Evolutionary conservation across 53 echinoderm and acorn worm genomes (phyloP), one percentile per base, ranked within the genome.

Genomic region (Crossaster papposus): DNA sequence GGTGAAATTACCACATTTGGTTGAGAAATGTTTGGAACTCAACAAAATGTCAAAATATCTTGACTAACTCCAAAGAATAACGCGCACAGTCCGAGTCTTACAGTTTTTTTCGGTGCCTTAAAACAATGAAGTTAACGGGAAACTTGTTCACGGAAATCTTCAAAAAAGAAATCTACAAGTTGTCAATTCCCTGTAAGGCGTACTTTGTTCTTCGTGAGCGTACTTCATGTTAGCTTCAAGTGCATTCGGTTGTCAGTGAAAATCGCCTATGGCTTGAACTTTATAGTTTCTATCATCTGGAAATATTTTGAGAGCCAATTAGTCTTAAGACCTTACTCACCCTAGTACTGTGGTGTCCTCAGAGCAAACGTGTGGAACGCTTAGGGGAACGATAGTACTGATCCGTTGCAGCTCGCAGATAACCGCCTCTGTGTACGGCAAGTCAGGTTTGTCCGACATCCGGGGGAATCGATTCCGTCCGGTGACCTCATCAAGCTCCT

Each of bases 401-500:
- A 15, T 24, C 55, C 87, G 77, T 15, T 87, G 87, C 4, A 87
- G 54, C 77, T 87, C 87, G 9, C 87, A 76, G 7, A 87, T 53
- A 20, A 87, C 87, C 6, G 87, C 87, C 87, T 87, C 87, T 13
- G 87, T 87, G 62, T 87, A 87, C 23, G 87, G 87, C 58, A 87
- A 77, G 14, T 75, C 36, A 14, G 76, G 87, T 55, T 36, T 75
- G 87, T 87, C 87, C 3, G 87, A 58, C 11, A 77, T 58, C 77
- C 77, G 30, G 26, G 87, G 87, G 35, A 87, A 55, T 63, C 87
- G 76, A 37, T 87, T 77, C 2, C 87, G 35, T 7, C 17, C 13
- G 0, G 87, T 87, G 36, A 87, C 87, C n/a, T 75, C 87, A 72
- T 87, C 87, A 29, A 87, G 26, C 87, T 87, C 87, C 36, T 75